Evolutionary conservation across 2,888 invertebrate species (phyloP).

Genomic region (Ophion ellenae): DNA sequence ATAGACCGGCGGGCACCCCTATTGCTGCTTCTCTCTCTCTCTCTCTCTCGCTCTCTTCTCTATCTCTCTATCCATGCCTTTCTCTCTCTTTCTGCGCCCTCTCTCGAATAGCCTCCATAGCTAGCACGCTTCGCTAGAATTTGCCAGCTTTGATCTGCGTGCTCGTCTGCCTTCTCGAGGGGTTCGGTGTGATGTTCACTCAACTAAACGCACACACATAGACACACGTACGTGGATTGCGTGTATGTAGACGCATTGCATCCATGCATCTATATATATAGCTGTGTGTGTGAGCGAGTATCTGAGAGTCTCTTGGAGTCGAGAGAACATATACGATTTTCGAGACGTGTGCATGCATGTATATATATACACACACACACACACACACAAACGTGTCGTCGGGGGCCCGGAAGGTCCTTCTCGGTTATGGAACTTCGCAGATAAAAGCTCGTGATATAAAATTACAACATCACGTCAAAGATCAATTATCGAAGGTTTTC

Average conservation of each 20-base stretch:
- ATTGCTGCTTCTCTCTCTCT: slow-evolving; percentile 64
- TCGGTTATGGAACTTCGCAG: background rate
- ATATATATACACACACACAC: background rate
- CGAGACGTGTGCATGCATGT: slow-evolving; percentile 39
- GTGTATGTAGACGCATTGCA: background rate
- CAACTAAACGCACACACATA: slow-evolving; percentile 28
- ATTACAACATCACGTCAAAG: slow-evolving; percentile 54
- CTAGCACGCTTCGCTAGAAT: slow-evolving; percentile 72
- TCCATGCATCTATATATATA: background rate
- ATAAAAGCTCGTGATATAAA: slow-evolving; percentile 59
- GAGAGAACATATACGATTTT: slow-evolving; percentile 53
- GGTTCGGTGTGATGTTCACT: slow-evolving; percentile 48
- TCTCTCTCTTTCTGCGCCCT: slow-evolving; percentile 49
- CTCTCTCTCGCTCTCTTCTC: slow-evolving; percentile 52
- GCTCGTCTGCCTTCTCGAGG: slow-evolving; percentile 69
- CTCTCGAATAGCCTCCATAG: slow-evolving; percentile 58
- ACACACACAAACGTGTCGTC: too few species aligned
- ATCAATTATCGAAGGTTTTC: slow-evolving; percentile 51
- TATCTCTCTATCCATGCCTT: slow-evolving; percentile 63
- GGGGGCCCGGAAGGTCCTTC: too few species aligned
- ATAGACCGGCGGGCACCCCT: slow-evolving; percentile 62
- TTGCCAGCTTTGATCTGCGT: slow-evolving; percentile 77
- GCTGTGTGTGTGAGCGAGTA: background rate
- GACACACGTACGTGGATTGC: too few species aligned
- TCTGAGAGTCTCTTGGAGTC: slow-evolving; percentile 47